Conservation (phyloP, 2,888 invertebrate genomes). For the Cephus pulcher region DNA sequence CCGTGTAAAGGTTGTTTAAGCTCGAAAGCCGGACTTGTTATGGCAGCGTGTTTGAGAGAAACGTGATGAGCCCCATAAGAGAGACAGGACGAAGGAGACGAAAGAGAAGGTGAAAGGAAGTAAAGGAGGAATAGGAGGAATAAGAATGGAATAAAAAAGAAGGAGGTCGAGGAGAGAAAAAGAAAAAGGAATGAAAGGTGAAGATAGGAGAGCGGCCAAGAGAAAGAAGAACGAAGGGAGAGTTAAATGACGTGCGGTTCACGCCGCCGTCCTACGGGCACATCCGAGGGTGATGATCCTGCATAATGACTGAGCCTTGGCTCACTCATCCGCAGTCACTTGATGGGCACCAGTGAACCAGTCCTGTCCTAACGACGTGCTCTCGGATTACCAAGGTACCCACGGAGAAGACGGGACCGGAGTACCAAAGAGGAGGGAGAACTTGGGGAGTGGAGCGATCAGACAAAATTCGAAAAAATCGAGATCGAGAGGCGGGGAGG, state of each 20-base stretch:
- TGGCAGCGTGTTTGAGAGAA: slow-evolving; percentile 2
- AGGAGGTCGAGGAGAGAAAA: not conserved
- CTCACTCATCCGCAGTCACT: slow-evolving; percentile 8
- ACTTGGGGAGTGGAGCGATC: not conserved
- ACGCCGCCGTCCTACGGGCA: not conserved
- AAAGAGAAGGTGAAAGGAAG: not conserved
- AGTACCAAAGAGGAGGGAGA: not conserved
- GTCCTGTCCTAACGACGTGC: slow-evolving; percentile 8
- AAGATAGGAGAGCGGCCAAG: not conserved
- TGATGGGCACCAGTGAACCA: slow-evolving; percentile 7
- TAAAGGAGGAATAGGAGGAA: not conserved
- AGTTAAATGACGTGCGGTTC: slow-evolving; percentile 2
- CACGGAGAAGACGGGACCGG: not conserved
- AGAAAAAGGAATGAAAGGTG: not conserved
- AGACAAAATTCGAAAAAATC: not conserved
- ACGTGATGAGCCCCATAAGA: not conserved
- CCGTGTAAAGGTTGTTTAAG: not conserved
- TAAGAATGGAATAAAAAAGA: not conserved
- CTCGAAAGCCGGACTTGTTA: not conserved
- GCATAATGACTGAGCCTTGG: slow-evolving; percentile 7
- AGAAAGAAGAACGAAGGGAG: not conserved
- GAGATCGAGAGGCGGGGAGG: not conserved
- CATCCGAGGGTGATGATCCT: slow-evolving; percentile 6
- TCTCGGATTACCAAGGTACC: slow-evolving; percentile 4
- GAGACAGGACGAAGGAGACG: not conserved